Conservation (phyloP, 2,113 vertebrate genomes). For the Thymallus thymallus region DNA sequence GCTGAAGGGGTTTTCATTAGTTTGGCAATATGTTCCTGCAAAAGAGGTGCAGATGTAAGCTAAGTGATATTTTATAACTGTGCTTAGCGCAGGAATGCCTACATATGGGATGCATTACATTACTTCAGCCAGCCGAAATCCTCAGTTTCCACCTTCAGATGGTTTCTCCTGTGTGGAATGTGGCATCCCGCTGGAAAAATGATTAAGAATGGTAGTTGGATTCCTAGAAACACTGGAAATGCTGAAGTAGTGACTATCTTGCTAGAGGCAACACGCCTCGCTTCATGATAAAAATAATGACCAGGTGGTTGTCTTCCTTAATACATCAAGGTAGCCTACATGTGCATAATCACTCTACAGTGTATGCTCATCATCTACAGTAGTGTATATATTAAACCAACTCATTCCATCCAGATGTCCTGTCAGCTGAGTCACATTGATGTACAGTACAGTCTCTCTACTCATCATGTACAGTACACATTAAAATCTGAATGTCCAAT, state of each 20-base stretch:
- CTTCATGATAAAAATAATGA: too few relatives aligned
- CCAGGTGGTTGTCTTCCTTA: too few relatives aligned
- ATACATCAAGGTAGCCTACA: neutral
- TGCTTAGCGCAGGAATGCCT: conserved; percentile 42
- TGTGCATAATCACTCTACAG: neutral
- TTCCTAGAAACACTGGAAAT: neutral
- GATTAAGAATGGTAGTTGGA: conserved; percentile 10
- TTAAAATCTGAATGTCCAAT: too few relatives aligned
- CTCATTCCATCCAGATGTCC: too few relatives aligned
- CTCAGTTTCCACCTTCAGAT: conserved; percentile 16
- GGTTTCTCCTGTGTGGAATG: too few relatives aligned
- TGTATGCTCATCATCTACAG: neutral
- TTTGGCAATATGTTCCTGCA: conserved; percentile 58
- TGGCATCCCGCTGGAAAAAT: neutral
- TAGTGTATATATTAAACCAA: neutral
- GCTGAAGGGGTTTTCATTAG: conserved; percentile 68
- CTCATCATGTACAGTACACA: too few relatives aligned
- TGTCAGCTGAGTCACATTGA: too few relatives aligned
- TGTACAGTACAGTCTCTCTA: too few relatives aligned
- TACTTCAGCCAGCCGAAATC: conserved; percentile 11
- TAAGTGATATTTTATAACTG: conserved; percentile 60
- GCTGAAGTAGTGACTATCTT: neutral
- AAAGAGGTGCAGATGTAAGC: conserved; percentile 59
- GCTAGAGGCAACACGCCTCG: too few relatives aligned
- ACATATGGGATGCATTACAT: conserved; percentile 51